Base-by-base conservation (phyloP, 2,797 vertebrate genomes). In the Eulemur mongoz region DNA sequence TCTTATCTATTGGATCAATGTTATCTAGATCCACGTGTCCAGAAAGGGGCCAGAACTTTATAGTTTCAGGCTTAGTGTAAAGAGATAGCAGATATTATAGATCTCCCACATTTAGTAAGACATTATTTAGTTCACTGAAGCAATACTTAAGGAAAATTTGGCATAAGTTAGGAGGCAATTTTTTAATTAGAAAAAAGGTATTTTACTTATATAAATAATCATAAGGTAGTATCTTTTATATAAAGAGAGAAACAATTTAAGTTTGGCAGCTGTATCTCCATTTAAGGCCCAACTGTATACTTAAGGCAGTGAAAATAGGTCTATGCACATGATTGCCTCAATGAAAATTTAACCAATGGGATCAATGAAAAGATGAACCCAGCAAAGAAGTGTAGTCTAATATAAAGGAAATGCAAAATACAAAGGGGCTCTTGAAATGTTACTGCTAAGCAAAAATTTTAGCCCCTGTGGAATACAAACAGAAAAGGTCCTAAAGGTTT, bases 221-320 rank as follows among this genome's bases (percentile, higher is more conserved):
- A 89, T 61, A 94, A 93, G 91, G n/a, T 89, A 48, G 78, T 72
- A 65, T 91, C 40, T 88, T 91, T 88, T 75, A 67, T 23, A 75
- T 59, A 87, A 35, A 70, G 18, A 88, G 22, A 87, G 59, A 94
- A 89, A 80, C 35, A 54, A 72, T 89, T 96, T 92, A 84, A 65
- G 50, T 52, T 80, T 88, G 35, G 50, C 27, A 91, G 65, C n/a
- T 91, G 4, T 35, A 72, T 61, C n/a, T 72, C 40, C 61, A 59
- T 72, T 73, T 82, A 83, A 84, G 38, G 78, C 2, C 52, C 73
- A 52, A 79, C 12, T 61, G 40, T 50, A 72, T 59, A 91, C 32
- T 84, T 91, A 65, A 86, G 45, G 70, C 45, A 52, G 78, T 59
- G 70, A 96, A 96, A 91, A 73, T 0, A 73, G 79, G 25, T 18